phyloP scores from a whole-genome alignment of 2,797 vertebrate species.

The Gambusia yucatana region DNA sequence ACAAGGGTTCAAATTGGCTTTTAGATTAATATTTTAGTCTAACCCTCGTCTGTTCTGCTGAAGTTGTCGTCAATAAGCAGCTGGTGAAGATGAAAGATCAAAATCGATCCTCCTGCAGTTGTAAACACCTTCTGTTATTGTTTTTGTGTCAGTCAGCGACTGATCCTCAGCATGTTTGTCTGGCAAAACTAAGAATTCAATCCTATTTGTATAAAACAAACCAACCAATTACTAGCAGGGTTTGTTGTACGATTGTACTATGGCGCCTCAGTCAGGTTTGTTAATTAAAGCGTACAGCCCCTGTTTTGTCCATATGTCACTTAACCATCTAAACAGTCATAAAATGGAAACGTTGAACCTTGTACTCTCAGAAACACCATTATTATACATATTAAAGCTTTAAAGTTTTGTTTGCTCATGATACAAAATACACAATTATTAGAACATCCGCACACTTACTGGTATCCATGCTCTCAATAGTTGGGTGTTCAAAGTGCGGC shows the following conservation, averaged over 20 bases:
- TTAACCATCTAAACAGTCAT: neutral
- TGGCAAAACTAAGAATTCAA: neutral
- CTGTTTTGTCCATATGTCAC: neutral
- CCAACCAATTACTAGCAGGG: neutral
- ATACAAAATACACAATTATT: neutral
- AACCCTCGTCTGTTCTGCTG: no score
- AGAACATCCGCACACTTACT: neutral
- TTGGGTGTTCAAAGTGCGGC: no score
- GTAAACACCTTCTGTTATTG: neutral
- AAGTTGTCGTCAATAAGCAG: neutral
- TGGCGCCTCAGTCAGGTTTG: neutral
- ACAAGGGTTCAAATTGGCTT: conserved; percentile 1
- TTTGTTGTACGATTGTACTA: neutral
- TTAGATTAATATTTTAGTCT: neutral
- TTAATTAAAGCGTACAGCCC: conserved; percentile 1
- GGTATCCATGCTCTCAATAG: neutral
- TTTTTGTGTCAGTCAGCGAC: neutral
- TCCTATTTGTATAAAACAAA: neutral
- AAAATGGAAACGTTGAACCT: neutral
- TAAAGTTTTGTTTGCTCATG: neutral
- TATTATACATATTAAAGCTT: neutral
- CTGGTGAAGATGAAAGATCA: neutral
- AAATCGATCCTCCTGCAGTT: neutral
- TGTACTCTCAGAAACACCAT: neutral
- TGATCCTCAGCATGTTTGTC: neutral